Evolutionary conservation across 2,113 vertebrate species (phyloP).

Genomic region (Brachyhypopomus occidentalis): DNA sequence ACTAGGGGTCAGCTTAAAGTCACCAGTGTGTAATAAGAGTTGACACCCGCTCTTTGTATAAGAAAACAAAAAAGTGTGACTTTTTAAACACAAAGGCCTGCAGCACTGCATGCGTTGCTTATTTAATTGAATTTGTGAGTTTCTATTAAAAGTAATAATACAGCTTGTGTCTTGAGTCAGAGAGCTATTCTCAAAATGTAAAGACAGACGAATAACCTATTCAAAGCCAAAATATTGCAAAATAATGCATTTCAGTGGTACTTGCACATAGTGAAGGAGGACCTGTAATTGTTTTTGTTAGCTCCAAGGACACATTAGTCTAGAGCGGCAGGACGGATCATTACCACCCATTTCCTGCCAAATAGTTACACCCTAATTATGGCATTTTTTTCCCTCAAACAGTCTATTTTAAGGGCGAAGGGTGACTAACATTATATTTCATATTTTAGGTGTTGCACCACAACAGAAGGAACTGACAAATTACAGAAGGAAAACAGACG

Average conservation of each 20-base stretch:
- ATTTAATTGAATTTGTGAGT: not conserved
- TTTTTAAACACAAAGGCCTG: not conserved
- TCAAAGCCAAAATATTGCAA: not conserved
- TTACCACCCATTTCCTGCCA: slow-evolving; percentile 43
- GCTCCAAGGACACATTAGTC: slow-evolving; percentile 43
- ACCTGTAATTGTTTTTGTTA: not conserved
- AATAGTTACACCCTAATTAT: slow-evolving; percentile 37
- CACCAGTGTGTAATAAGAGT: not conserved
- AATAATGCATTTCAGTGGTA: not conserved
- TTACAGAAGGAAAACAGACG: too few species aligned
- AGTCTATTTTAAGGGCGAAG: slow-evolving; percentile 36
- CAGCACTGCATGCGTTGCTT: not conserved
- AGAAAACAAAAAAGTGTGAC: not conserved
- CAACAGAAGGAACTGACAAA: too few species aligned
- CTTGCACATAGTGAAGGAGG: not conserved
- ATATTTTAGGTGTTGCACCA: too few species aligned
- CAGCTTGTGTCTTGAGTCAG: not conserved
- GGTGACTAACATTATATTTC: slow-evolving; percentile 17
- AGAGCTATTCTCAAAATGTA: not conserved
- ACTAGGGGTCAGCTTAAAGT: slow-evolving; percentile 57
- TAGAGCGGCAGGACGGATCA: slow-evolving; percentile 39
- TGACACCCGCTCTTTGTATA: not conserved
- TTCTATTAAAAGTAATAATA: not conserved
- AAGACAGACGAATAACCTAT: not conserved
- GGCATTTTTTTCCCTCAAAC: slow-evolving; percentile 28